Evolutionary conservation across 2,888 invertebrate genomes (phyloP).

Genomic region (Chalcosyrphus nemorum): DNA sequence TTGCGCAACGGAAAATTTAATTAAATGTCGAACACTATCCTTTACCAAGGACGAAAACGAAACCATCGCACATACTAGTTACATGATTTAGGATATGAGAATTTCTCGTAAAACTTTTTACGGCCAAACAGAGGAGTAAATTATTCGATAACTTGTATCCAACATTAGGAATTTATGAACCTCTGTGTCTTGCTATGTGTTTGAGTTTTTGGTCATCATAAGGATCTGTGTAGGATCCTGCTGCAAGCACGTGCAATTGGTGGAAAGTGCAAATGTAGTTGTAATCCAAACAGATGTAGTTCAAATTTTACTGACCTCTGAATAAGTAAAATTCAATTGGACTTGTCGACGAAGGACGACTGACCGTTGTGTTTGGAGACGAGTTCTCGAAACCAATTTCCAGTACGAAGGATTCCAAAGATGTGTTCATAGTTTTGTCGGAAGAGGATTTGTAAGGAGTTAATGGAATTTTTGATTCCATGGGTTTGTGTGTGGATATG

Average conservation of each 20-base stretch:
- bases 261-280: conserved; percentile 62
- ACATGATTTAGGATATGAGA: conserved; percentile 49
- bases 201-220: too few species aligned
- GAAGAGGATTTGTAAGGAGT: conserved; percentile 52
- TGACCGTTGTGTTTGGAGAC: conserved; percentile 1
- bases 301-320: conserved; percentile 67
- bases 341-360: conserved; percentile 52
- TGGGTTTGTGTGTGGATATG: not conserved
- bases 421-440: conserved; percentile 36
- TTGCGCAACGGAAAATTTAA: conserved; percentile 55
- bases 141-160: conserved; percentile 69
- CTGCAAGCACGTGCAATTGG: conserved; percentile 11
- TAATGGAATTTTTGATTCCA: conserved; percentile 68
- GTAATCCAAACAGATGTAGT: conserved; percentile 65
- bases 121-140: conserved; percentile 27
- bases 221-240: too few species aligned
- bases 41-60: conserved; percentile 19
- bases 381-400: not conserved
- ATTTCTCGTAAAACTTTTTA: conserved; percentile 34
- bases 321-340: conserved; percentile 73
- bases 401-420: conserved; percentile 2
- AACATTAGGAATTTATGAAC: conserved; percentile 64
- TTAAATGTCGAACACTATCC: conserved; percentile 65
- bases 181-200: too few species aligned
- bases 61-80: not conserved